phyloP scores from a whole-genome alignment of 2,797 vertebrate genomes.

The Amblyraja radiata region DNA sequence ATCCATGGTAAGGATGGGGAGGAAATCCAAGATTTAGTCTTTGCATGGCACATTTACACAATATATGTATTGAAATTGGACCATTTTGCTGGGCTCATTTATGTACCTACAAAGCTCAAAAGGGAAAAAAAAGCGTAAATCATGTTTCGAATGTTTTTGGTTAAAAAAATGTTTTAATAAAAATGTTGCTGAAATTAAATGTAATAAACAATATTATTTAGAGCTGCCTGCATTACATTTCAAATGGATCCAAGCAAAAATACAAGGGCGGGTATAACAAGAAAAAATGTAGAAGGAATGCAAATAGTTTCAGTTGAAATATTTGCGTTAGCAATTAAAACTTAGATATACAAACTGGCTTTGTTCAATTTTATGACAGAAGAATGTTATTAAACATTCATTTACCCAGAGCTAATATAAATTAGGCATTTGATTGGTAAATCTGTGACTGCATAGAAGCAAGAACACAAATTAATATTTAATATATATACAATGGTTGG shows the following conservation, averaged over 20 bases:
- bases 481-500: neutral
- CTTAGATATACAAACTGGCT: neutral
- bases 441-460: neutral
- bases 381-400: neutral
- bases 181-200: no score
- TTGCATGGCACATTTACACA: neutral
- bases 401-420: neutral
- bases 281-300: neutral
- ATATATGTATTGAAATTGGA: neutral
- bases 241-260: neutral
- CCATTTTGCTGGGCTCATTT: neutral
- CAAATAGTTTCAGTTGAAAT: neutral
- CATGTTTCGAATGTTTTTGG: neutral
- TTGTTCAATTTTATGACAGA: neutral
- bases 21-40: neutral
- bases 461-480: neutral
- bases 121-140: neutral
- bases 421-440: neutral
- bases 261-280: no score
- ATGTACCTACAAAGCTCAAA: neutral
- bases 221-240: neutral
- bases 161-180: no score
- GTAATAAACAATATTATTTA: neutral
- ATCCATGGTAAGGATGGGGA: no score
- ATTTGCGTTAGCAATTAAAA: constrained; percentile 12